Evolutionary conservation across 2,888 invertebrate species (phyloP), one percentile per base, ranked within the genome.

Genomic region (Herminia tarsipennalis): DNA sequence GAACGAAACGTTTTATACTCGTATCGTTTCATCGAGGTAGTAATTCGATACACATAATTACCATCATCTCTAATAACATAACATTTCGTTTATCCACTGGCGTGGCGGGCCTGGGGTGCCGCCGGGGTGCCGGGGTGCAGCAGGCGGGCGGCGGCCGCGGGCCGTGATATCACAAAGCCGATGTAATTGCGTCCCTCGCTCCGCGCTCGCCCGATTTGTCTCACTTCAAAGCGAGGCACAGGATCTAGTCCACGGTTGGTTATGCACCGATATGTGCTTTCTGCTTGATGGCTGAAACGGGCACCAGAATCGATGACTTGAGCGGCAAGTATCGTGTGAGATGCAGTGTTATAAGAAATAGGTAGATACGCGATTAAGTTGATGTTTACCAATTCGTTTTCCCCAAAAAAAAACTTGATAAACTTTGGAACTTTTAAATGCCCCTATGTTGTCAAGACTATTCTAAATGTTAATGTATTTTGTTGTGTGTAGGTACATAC

Each of bases 81-180:
- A 39, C 46, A 42, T 49, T 22, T 44, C 24, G 29, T 36, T 40
- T 30, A 41, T 42, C 35, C 35, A 35, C 9, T 29, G 10, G 9
- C 8, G 3, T 17, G 0, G 29, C 14, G 5, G n/a, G 27, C 28
- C 16, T 12, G 12, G n/a, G 21, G 34, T 9, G 28, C 27, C 17
- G 18, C 33, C 17, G 17, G 12, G 2, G 18, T 4, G 21, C 33
- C 33, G 20, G 10, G n/a, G 24, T n/a, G n/a, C n/a, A n/a, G n/a
- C 20, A 18, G 3, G 20, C 20, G 12, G 9, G 37, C 12, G 40
- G 17, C 41, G 8, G 47, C 55, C 58, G 39, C 48, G 35, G 59
- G 59, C 39, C 28, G 25, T 63, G 43, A 53, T 53, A 56, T 59
- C 60, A 56, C 64, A 63, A 62, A 59, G 56, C 53, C 60, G 50